A percentile compares a stretch with the other conserved stretches of the same genome.
These are phyloP conservation scores for Drosophila tristis DNA, from an alignment of 1,140 invertebrate species.

Conservation along the genomic window DNA sequence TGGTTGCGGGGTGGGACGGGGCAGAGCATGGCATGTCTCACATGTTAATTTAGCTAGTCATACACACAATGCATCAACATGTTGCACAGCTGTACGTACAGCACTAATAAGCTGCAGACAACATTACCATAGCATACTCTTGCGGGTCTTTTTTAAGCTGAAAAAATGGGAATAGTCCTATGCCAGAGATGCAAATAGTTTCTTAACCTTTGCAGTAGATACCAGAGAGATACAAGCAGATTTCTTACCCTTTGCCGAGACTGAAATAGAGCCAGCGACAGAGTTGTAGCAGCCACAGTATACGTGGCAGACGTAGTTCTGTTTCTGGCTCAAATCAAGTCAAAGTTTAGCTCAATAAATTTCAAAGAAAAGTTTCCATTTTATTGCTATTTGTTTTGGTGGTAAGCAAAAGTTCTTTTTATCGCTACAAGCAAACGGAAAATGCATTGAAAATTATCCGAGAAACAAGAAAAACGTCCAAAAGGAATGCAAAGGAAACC, in stretches of 20 bases:
- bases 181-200: neutral
- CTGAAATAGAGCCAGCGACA: neutral
- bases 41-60: slow-evolving; percentile 75
- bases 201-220: slow-evolving; percentile 8
- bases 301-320: slow-evolving; percentile 9
- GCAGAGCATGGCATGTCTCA: slow-evolving; percentile 40
- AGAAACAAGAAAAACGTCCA: neutral
- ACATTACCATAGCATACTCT: slow-evolving; percentile 43
- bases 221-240: too few species aligned
- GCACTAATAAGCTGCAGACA: slow-evolving; percentile 46
- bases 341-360: slow-evolving; percentile 56
- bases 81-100: slow-evolving; percentile 30
- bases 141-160: slow-evolving; percentile 33
- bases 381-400: slow-evolving; percentile 46
- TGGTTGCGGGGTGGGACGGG: slow-evolving; percentile 12
- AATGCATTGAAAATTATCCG: slow-evolving; percentile 6
- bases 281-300: neutral
- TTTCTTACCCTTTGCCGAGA: neutral
- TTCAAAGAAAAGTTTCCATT: slow-evolving; percentile 34
- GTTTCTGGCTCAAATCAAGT: slow-evolving; percentile 31
- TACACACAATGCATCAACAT: slow-evolving; percentile 66
- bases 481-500: slow-evolving; percentile 1
- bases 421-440: slow-evolving; percentile 28
- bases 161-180: slow-evolving; percentile 4
- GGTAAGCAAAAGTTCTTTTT: slow-evolving; percentile 42